phyloP scores from a whole-genome alignment of 2,888 invertebrate species.

The Nematopogon swammerdamellus region DNA sequence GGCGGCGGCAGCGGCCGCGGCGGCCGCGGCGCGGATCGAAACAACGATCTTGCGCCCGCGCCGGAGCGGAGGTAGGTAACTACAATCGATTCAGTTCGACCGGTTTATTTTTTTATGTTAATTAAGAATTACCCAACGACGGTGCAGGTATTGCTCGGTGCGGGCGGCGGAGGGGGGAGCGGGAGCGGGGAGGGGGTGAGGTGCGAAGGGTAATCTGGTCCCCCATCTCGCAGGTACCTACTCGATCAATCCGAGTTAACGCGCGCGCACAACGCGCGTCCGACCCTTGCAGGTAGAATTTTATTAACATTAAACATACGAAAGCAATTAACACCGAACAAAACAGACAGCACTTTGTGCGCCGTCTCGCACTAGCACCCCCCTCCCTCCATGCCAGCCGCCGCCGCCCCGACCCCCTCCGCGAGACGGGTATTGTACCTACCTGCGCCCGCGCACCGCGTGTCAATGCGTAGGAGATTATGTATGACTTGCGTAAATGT shows the following conservation, averaged over 20 bases:
- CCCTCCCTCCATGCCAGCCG: not conserved
- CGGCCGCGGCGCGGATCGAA: too few species aligned
- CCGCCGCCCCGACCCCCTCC: not conserved
- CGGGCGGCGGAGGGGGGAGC: conserved; percentile 16
- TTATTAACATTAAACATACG: conserved; percentile 48
- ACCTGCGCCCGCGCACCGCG: not conserved
- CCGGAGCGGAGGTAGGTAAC: too few species aligned
- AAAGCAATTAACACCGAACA: conserved; percentile 44
- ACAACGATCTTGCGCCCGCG: too few species aligned
- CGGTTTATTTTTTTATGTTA: conserved; percentile 43
- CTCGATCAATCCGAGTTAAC: not conserved
- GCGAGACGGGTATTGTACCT: not conserved
- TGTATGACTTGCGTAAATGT: not conserved
- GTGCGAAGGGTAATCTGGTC: not conserved
- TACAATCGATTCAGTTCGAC: conserved; percentile 44
- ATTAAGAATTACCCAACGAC: conserved; percentile 45
- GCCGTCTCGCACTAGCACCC: not conserved
- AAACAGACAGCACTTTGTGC: not conserved
- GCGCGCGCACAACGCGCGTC: conserved; percentile 12
- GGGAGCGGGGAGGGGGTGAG: not conserved
- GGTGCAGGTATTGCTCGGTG: conserved; percentile 12
- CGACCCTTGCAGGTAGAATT: conserved; percentile 34
- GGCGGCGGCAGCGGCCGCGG: too few species aligned
- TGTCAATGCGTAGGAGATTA: not conserved
- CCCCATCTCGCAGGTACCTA: not conserved